A percentile compares a stretch with the other conserved stretches of the same genome.
phyloP scores from a whole-genome alignment of 2,888 invertebrate species.

The Hirudinaria manillensis region DNA sequence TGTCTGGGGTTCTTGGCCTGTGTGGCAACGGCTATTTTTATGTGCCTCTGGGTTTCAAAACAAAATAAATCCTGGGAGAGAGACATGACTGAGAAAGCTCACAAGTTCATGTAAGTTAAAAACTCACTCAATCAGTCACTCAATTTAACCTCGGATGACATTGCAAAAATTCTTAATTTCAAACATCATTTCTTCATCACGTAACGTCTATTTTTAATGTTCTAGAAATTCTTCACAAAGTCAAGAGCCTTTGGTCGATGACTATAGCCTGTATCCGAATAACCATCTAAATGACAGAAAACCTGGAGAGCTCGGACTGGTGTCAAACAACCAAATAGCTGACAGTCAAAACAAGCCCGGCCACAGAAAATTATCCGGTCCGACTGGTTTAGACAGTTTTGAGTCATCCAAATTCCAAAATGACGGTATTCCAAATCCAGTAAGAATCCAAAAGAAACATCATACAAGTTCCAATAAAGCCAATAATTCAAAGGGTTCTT shows the following conservation, averaged over 20 bases:
- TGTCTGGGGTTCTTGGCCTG: slow-evolving; percentile 35
- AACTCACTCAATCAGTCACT: not conserved
- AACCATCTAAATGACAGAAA: not conserved
- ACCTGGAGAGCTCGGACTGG: slow-evolving; percentile 11
- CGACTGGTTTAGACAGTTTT: slow-evolving; percentile 6
- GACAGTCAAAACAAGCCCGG: not conserved
- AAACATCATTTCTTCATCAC: no score
- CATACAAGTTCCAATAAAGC: slow-evolving; percentile 2
- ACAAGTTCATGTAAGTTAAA: slow-evolving; percentile 11
- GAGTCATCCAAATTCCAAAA: not conserved
- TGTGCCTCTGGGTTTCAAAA: slow-evolving; percentile 18
- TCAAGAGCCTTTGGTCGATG: slow-evolving; percentile 22
- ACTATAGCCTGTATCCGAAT: not conserved
- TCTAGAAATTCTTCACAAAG: slow-evolving; percentile 18
- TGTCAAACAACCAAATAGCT: not conserved
- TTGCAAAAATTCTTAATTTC: not conserved
- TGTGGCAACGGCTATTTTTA: slow-evolving; percentile 32
- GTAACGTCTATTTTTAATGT: not conserved
- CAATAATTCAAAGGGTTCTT: slow-evolving; percentile 19
- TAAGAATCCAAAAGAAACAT: slow-evolving; percentile 29
- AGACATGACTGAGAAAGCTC: slow-evolving; percentile 25
- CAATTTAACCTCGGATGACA: not conserved
- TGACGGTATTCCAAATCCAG: slow-evolving; percentile 25
- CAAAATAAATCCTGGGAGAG: slow-evolving; percentile 26
- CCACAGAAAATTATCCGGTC: not conserved